Conservation (phyloP, 2,113 vertebrate species). For the Apaloderma vittatum region DNA sequence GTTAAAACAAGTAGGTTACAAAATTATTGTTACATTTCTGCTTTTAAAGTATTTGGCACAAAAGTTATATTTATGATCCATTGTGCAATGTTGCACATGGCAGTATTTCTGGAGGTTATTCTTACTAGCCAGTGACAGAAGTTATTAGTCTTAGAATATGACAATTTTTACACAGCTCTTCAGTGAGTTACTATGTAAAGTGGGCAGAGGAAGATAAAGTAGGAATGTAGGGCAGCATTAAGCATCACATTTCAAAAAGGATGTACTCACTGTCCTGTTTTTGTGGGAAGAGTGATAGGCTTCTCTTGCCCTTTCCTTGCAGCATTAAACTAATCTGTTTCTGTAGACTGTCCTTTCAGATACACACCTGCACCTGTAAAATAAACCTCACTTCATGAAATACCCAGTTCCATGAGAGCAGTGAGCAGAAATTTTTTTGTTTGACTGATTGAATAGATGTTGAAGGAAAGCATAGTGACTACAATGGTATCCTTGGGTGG, state of each 20-base stretch:
- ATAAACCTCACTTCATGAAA: background rate
- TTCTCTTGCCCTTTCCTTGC: background rate
- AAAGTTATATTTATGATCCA: background rate
- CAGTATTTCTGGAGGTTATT: background rate
- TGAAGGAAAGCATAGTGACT: background rate
- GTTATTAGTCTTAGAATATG: background rate
- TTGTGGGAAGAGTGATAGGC: background rate
- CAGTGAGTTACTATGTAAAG: background rate
- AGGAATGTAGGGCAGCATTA: background rate
- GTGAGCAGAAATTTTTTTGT: background rate
- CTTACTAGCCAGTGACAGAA: background rate
- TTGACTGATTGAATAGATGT: background rate
- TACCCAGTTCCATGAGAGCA: background rate
- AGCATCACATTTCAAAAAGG: background rate
- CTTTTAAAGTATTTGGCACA: background rate
- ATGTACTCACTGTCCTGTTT: accelerated
- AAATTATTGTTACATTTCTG: background rate
- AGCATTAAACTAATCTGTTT: background rate
- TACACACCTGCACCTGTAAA: background rate
- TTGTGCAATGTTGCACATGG: accelerated
- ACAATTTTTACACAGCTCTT: background rate
- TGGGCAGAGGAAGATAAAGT: background rate
- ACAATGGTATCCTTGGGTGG: background rate
- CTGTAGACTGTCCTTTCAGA: background rate
- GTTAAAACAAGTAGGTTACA: background rate